Percentiles rank a stretch among this genome's conserved stretches.
These are phyloP conservation scores for Heterotis niloticus DNA, from an alignment of 2,113 vertebrate species.

Conservation along the genomic window DNA sequence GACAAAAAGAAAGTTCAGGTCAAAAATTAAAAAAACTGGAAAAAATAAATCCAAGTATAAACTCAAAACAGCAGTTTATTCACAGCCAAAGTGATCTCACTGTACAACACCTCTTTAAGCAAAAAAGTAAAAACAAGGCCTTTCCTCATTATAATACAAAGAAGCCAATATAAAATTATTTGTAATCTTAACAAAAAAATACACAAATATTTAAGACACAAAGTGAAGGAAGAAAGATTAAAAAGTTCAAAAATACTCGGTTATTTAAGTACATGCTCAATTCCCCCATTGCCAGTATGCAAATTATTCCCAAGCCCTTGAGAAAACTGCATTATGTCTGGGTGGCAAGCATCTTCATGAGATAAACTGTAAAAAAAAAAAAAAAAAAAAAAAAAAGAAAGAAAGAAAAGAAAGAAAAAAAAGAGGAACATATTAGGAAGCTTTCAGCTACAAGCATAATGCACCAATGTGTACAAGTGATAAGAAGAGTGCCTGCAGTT, in stretches of 20 bases:
- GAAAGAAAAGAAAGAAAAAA: neutral
- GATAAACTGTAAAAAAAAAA: constrained; percentile 17
- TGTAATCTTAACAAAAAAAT: constrained; percentile 1
- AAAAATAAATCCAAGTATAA: neutral
- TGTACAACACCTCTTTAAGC: neutral
- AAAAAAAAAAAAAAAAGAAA: neutral
- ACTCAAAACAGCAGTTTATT: constrained; percentile 24
- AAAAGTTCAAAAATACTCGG: constrained; percentile 10
- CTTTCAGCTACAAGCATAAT: too few relatives aligned
- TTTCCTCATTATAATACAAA: constrained; percentile 17
- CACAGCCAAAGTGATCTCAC: constrained; percentile 18
- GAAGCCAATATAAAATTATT: constrained; percentile 1
- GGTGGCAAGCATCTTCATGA: constrained; percentile 14
- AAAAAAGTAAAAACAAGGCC: constrained; percentile 10
- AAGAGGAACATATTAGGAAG: too few relatives aligned
- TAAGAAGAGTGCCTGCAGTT: too few relatives aligned
- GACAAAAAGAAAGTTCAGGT: constrained; percentile 2
- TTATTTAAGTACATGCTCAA: neutral
- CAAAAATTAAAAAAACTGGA: neutral
- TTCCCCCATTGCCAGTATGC: neutral
- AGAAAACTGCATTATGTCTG: neutral
- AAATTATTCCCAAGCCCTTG: neutral
- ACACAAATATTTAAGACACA: constrained; percentile 23
- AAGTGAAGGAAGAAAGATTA: neutral
- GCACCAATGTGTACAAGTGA: too few relatives aligned